Conservation (phyloP, 2,797 vertebrate genomes). For the Discoglossus pictus region DNA sequence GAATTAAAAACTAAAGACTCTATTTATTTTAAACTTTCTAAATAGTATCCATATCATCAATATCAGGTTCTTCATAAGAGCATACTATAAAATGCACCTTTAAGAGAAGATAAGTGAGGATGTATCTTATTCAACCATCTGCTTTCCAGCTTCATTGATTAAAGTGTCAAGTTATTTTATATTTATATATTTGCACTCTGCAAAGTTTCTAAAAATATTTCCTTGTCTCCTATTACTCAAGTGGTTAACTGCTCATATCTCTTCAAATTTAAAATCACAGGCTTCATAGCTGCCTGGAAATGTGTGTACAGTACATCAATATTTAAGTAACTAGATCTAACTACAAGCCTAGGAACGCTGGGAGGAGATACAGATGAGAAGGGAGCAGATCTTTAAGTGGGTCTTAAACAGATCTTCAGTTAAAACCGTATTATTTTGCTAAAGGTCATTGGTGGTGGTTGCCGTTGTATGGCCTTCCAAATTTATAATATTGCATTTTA, state of each 20-base stretch:
- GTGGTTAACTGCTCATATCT: conserved; percentile 31
- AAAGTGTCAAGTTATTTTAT: no score
- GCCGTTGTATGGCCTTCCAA: no score
- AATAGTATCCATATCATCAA: no score
- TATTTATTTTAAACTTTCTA: no score
- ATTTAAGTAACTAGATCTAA: conserved; percentile 50
- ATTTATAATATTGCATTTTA: not conserved
- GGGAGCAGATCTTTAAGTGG: conserved; percentile 12
- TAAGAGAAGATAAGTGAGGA: no score
- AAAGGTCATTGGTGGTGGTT: conserved; percentile 26
- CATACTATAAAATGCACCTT: no score
- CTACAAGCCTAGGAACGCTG: conserved; percentile 38
- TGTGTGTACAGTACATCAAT: conserved; percentile 45
- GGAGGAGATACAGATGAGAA: conserved; percentile 21
- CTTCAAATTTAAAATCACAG: conserved; percentile 31
- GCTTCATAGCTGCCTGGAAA: conserved; percentile 37
- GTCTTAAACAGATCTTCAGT: conserved; percentile 13
- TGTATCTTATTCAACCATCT: no score
- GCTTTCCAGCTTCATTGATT: no score
- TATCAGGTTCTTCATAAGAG: no score
- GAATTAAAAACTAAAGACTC: no score
- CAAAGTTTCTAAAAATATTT: not conserved
- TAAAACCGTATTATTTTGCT: conserved; percentile 9
- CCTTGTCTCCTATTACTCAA: conserved; percentile 5
- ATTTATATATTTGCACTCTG: no score